These are phyloP conservation scores for Panopea generosa DNA, from an alignment of 2,888 invertebrate genomes.

Conservation along the genomic window DNA sequence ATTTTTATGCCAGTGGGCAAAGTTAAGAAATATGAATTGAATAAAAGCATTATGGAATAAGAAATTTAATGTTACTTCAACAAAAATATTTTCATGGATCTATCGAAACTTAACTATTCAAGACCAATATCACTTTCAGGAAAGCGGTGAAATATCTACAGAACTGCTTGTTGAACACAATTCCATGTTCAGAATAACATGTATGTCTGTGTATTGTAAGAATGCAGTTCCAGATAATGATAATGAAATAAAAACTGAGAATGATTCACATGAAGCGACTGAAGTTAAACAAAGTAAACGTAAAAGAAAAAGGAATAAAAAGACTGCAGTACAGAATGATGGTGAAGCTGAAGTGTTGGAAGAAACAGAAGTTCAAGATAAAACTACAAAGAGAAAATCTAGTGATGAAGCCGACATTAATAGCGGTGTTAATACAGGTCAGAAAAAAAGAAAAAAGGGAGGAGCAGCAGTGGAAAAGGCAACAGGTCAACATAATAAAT, in stretches of 20 bases:
- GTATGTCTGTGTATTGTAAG: constrained; percentile 64
- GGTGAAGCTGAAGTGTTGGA: constrained; percentile 6
- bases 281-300: constrained; percentile 9
- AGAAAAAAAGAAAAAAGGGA: not conserved
- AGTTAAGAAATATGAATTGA: too few species aligned
- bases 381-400: constrained; percentile 5
- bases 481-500: not conserved
- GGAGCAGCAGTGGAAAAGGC: constrained; percentile 10
- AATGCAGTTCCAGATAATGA: constrained; percentile 21
- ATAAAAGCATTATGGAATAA: too few species aligned
- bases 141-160: constrained; percentile 25
- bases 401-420: constrained; percentile 6
- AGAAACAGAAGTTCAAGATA: not conserved
- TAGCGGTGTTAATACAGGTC: too few species aligned
- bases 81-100: too few species aligned
- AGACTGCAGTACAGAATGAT: constrained; percentile 5
- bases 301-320: constrained; percentile 22
- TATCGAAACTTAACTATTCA: too few species aligned
- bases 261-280: not conserved
- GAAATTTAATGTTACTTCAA: too few species aligned
- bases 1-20: too few species aligned
- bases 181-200: constrained; percentile 74
- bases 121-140: constrained; percentile 58
- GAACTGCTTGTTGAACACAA: constrained; percentile 65
- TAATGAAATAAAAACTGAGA: too few species aligned